Conservation (phyloP, 2,797 vertebrate genomes). For the Lacerta viridis region DNA sequence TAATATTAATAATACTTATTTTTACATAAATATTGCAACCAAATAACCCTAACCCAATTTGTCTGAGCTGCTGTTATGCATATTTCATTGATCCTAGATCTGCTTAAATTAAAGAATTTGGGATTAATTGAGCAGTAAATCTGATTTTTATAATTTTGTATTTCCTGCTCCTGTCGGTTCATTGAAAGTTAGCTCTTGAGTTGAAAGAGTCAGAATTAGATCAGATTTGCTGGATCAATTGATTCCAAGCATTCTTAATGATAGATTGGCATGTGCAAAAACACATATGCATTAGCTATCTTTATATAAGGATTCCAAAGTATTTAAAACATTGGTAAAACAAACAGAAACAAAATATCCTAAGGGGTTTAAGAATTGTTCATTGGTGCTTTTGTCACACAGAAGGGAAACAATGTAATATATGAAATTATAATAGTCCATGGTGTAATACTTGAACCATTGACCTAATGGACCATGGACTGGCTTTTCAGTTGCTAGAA, state of each 20-base stretch:
- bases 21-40: too few relatives aligned
- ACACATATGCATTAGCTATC: conserved; percentile 53
- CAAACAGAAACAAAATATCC: conserved; percentile 55
- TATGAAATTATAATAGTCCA: conserved; percentile 69
- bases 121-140: too few relatives aligned
- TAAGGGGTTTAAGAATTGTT: conserved; percentile 60
- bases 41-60: too few relatives aligned
- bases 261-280: neutral
- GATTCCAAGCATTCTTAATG: conserved; percentile 21
- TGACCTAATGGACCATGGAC: conserved; percentile 34
- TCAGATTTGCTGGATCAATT: too few relatives aligned
- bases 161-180: neutral
- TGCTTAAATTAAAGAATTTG: neutral
- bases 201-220: neutral
- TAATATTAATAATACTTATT: too few relatives aligned
- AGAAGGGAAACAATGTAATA: conserved; percentile 50
- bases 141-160: neutral
- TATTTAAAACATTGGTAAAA: conserved; percentile 39
- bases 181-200: neutral
- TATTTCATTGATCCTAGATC: neutral
- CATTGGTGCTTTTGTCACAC: conserved; percentile 59
- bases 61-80: too few relatives aligned
- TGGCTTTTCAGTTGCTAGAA: conserved; percentile 73
- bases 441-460: conserved; percentile 72
- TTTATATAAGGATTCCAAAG: conserved; percentile 51